Base-by-base conservation (phyloP, 2,888 invertebrate genomes). In the Drosophila diplacantha region DNA sequence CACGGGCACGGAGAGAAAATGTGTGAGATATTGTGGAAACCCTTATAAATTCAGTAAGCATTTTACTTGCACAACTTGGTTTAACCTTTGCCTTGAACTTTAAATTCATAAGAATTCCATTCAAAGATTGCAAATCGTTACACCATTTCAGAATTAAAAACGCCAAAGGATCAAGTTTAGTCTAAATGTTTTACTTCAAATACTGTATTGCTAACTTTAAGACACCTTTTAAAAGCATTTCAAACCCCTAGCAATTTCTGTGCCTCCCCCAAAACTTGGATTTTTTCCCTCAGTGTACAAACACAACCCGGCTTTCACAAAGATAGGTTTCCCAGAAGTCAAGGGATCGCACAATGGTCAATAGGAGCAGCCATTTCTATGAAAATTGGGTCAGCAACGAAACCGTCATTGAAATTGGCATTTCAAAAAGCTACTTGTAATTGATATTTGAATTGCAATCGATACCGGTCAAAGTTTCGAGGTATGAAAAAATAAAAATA, bases 281-380 rank as follows among this genome's bases (percentile, higher is more conserved):
- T 4, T 18, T 8, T 46, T 22, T 12, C 6, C 18, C 18, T 12
- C 7, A 58, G 59, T 59, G 59, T 4, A 11, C 24, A 41, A 41
- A 47, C 18, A 39, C 46, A 46, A 18, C 51, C 18, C 46, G 8
- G 39, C 37, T 62, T 20, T 34, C 24, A 41, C 35, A 61, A 32
- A 61, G 60, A 61, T 50, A 50, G 41, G 41, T 34, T 38, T 39
- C 50, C 63, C 60, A 41, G 49, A 71, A 79, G 79, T 75, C 79
- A 73, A 63, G 65, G 69, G 61, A 76, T 63, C 69, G 74, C 64
- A 78, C 83, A 83, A 78, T 78, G 78, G 83, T 78, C 68, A 69
- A 53, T 53, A 50, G 53, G 49, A 50, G 61, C 43, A 68, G 47
- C 60, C 38, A 52, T 68, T 66, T 60, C 60, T 37, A 49, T 66